Evolutionary conservation across 2,113 vertebrate genomes (phyloP), one percentile per base, ranked within the genome.

Genomic region (Lota lota): DNA sequence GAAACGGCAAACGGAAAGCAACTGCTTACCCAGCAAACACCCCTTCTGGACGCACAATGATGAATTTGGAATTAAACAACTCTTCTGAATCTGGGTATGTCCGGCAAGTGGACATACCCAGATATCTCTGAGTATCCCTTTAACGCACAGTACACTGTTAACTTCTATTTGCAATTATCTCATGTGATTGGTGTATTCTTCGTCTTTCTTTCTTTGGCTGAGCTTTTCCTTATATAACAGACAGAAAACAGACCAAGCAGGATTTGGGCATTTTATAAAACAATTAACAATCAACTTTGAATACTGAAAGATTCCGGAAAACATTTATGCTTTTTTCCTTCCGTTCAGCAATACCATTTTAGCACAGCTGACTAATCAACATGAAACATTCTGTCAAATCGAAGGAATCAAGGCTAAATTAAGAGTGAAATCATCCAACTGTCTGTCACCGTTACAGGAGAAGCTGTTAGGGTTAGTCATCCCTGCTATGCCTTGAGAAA

Each of bases 191-290:
- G 10, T 47, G 40, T 11, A 47, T 47, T 47, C 40, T 14, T 47
- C 12, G 8, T 47, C 12, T 11, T 47, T 47, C 40, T 47, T 47
- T 14, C 40, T 47, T 47, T 14, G 0, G 40, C 40, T 47, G 40
- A 47, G 40, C 40, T 14, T 47, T 47, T 47, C 12, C 40, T 33
- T 24, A 73, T n/a, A 33, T 33, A 33, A 33, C 28, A 14, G 70
- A 73, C 79, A 56, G 70, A 64, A 79, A 71, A 18, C 21, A 28
- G 65, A 62, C 67, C 70, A 56, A 73, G 56, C 73, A 69, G 47
- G 61, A 73, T 67, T 24, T 69, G 21, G 53, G 70, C 33, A 64
- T 68, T 20, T 1, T 4, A 1, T 28, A 63, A 60, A 67, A 22
- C 19, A 62, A 22, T 28, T 24, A 20, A 6, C 18, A 17, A 14